Evolutionary conservation across 1,140 invertebrate species (phyloP).

Genomic region (Elymnias hypermnestra): DNA sequence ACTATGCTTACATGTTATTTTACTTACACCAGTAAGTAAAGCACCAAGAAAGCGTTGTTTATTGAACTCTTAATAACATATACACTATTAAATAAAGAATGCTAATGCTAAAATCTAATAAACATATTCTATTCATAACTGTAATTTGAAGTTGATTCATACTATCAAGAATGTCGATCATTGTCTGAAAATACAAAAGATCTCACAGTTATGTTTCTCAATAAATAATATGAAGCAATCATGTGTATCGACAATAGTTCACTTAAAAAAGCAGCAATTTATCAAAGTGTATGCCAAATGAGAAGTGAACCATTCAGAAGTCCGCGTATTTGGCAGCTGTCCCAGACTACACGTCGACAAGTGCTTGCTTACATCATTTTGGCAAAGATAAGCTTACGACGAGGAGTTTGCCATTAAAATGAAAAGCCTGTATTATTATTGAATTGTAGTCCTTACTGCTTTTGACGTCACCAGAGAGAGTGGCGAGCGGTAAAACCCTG

Average conservation of each 20-base stretch:
- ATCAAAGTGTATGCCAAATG: conserved; percentile 26
- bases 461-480: no score
- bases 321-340: conserved; percentile 28
- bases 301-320: conserved; percentile 16
- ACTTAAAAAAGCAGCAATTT: conserved; percentile 22
- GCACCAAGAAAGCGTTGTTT: no score
- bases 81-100: no score
- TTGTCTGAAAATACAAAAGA: neutral
- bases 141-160: neutral
- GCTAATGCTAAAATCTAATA: no score
- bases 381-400: conserved; percentile 19
- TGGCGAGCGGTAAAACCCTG: no score
- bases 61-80: no score
- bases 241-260: conserved; percentile 1
- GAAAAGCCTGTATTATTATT: no score
- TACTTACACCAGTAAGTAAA: no score
- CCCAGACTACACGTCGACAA: conserved; percentile 34
- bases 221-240: neutral
- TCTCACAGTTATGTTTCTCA: neutral
- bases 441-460: no score
- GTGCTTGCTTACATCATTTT: conserved; percentile 19
- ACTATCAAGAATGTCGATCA: neutral
- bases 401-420: conserved; percentile 4
- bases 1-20: no score
- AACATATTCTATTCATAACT: no score